phyloP scores from a whole-genome alignment of 2,797 vertebrate genomes.

The Chiroxiphia lanceolata region DNA sequence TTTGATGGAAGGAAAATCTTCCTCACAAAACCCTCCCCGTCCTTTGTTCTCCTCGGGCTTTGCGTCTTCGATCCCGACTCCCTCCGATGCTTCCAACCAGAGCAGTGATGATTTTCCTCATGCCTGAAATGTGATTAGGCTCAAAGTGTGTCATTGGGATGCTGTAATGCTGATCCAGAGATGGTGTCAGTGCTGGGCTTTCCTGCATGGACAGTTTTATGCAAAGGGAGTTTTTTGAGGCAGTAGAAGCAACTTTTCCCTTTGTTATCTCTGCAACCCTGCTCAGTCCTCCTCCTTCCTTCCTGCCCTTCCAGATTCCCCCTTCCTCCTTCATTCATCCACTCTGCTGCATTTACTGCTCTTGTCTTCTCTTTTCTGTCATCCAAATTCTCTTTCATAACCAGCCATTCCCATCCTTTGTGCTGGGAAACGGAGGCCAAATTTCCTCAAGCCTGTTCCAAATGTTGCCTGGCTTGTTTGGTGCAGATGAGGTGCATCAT shows the following conservation, averaged over 20 bases:
- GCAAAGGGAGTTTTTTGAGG: background rate
- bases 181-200: background rate
- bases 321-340: background rate
- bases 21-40: background rate
- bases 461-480: background rate
- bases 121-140: background rate
- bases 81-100: rapidly evolving
- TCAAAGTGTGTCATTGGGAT: background rate
- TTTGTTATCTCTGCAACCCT: background rate
- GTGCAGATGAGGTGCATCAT: background rate
- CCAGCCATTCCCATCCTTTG: background rate
- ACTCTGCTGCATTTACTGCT: background rate
- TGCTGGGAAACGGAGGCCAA: background rate
- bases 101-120: background rate
- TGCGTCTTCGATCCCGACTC: background rate
- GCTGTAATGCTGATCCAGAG: background rate
- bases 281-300: background rate
- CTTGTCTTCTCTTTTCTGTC: background rate
- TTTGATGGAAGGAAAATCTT: background rate
- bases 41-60: background rate
- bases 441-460: background rate
- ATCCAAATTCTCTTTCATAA: background rate
- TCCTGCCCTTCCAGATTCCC: background rate
- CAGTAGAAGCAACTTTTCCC: background rate
- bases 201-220: background rate